These are phyloP conservation scores for Leptinotarsa defecta DNA, from an alignment of 1,140 invertebrate species.

Conservation along the genomic window DNA sequence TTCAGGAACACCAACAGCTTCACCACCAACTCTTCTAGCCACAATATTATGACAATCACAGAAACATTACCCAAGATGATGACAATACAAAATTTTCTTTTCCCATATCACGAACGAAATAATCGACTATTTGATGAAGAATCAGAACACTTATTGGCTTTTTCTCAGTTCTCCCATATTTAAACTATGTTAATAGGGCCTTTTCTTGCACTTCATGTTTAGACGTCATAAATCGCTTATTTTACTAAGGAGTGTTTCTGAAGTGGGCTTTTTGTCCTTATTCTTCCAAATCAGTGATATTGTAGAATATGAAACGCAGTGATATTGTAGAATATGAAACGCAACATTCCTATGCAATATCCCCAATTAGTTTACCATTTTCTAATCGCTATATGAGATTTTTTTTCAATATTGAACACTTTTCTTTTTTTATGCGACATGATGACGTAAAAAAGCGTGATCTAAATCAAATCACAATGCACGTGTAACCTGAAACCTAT, in stretches of 20 bases:
- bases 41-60: constrained; percentile 9
- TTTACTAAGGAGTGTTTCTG: not conserved
- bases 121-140: not conserved
- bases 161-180: not conserved
- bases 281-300: not conserved
- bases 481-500: not conserved
- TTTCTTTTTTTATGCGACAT: not conserved
- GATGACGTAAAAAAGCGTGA: not conserved
- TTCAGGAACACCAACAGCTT: not conserved
- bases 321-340: not conserved
- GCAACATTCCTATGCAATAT: not conserved
- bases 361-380: not conserved
- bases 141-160: not conserved
- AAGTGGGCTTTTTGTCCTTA: not conserved
- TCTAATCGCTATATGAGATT: not conserved
- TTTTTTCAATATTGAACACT: not conserved
- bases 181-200: not conserved
- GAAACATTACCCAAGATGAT: not conserved
- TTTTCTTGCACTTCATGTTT: not conserved
- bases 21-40: not conserved
- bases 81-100: not conserved
- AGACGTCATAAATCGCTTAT: not conserved
- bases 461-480: not conserved
- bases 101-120: not conserved
- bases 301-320: not conserved